A percentile compares a stretch with the other conserved stretches of the same genome.
Evolutionary conservation across 2,797 vertebrate species (phyloP).

Genomic region (Cephalopachus bancanus): DNA sequence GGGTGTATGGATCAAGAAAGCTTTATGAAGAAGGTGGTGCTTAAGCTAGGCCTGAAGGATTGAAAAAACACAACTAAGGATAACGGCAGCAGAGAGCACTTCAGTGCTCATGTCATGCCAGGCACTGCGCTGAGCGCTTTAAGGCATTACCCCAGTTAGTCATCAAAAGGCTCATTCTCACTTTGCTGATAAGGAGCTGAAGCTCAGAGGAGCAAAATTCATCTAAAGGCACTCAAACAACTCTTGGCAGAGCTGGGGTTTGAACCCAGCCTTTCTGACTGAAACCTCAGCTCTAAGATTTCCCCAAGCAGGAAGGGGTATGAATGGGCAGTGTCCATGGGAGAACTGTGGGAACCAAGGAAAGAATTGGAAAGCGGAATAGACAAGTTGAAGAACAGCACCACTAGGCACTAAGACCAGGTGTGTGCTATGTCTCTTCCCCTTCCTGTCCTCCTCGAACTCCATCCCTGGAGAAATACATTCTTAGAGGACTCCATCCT

Average conservation of each 20-base stretch:
- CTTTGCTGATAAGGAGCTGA: not conserved
- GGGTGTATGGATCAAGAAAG: not conserved
- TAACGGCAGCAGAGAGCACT: not conserved
- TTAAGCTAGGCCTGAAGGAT: not conserved
- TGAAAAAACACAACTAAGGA: not conserved
- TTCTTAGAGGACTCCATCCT: not conserved
- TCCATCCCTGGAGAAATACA: not conserved
- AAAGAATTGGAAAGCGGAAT: not conserved
- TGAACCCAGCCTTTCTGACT: not conserved
- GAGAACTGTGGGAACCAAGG: not conserved
- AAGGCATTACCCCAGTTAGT: not conserved
- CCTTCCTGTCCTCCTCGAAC: no score
- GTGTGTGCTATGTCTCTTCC: not conserved
- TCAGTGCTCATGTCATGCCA: accelerated
- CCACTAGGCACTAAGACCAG: not conserved
- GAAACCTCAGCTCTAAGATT: not conserved
- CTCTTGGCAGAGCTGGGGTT: not conserved
- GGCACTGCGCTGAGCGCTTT: not conserved
- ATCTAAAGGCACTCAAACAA: not conserved
- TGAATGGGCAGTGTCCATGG: not conserved
- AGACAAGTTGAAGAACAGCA: not conserved
- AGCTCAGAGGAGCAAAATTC: not conserved
- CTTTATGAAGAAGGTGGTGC: not conserved
- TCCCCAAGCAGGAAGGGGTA: not conserved
- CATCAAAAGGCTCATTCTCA: not conserved